phyloP scores from a whole-genome alignment of 2,888 invertebrate species.

The Lycocerus yunnanus region DNA sequence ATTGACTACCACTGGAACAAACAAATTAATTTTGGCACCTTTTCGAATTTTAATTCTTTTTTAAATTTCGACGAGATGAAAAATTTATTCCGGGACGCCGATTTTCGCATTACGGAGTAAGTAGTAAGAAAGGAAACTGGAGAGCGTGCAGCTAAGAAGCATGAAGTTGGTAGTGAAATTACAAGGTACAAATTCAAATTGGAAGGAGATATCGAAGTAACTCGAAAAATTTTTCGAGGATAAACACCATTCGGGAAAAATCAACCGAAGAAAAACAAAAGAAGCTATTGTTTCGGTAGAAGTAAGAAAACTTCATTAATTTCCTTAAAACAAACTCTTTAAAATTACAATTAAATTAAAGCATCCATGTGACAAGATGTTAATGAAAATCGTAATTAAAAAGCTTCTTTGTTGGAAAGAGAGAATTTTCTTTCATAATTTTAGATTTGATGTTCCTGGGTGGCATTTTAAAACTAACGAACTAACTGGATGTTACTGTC shows the following conservation, averaged over 20 bases:
- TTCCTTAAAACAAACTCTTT: neutral
- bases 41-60: neutral
- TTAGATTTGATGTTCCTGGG: neutral
- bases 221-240: neutral
- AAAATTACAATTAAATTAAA: neutral
- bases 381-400: constrained; percentile 1
- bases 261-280: neutral
- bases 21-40: neutral
- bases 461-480: neutral
- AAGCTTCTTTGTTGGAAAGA: neutral
- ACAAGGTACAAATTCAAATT: neutral
- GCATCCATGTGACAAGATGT: neutral
- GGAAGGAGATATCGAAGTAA: neutral
- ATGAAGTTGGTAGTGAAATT: neutral
- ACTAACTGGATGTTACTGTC: constrained; percentile 5
- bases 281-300: neutral
- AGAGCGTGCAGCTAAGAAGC: neutral
- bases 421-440: neutral
- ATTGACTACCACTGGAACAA: neutral
- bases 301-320: neutral
- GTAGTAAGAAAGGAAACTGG: neutral
- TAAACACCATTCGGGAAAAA: neutral
- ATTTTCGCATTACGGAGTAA: neutral
- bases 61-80: neutral
- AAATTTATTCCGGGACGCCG: neutral